Evolutionary conservation across 92 coral and sea anemone genomes (phyloP).

Genomic region (Porites rus): DNA sequence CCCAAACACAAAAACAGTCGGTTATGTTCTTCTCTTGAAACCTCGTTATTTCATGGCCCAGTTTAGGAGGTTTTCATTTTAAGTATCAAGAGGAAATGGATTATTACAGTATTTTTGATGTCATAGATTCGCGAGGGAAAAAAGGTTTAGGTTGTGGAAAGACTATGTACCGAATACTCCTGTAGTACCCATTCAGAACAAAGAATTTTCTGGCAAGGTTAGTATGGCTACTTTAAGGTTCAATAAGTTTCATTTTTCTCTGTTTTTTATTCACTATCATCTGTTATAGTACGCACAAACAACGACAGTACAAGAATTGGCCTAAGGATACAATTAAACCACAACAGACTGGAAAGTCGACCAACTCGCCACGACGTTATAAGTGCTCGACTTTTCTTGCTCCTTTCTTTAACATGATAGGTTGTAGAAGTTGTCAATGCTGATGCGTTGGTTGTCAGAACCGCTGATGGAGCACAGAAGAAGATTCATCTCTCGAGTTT

Average conservation of each 20-base stretch:
- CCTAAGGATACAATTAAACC: neutral
- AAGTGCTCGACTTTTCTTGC: neutral
- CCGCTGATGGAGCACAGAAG: constrained; percentile 79
- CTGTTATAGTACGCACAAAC: neutral
- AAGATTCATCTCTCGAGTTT: constrained; percentile 93
- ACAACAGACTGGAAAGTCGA: neutral
- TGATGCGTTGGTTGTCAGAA: constrained; percentile 90
- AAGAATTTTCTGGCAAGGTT: constrained; percentile 97
- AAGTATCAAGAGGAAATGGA: no score
- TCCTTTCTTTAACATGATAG: constrained; percentile 29
- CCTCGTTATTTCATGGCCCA: no score
- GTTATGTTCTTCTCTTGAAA: no score
- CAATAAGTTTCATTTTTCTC: no score
- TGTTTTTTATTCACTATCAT: no score
- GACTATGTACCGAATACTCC: constrained; percentile 87
- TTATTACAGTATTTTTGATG: neutral
- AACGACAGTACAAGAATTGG: neutral
- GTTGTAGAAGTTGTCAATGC: constrained; percentile 94
- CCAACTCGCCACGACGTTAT: neutral
- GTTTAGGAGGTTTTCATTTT: no score
- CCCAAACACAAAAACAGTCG: no score
- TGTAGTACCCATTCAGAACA: constrained; percentile 74
- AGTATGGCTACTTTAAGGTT: neutral
- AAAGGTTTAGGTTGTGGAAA: constrained; percentile 91
- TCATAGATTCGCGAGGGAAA: constrained; percentile 90